These are phyloP conservation scores for Pseudomugil tenellus DNA, from an alignment of 2,797 vertebrate species.

Conservation along the genomic window DNA sequence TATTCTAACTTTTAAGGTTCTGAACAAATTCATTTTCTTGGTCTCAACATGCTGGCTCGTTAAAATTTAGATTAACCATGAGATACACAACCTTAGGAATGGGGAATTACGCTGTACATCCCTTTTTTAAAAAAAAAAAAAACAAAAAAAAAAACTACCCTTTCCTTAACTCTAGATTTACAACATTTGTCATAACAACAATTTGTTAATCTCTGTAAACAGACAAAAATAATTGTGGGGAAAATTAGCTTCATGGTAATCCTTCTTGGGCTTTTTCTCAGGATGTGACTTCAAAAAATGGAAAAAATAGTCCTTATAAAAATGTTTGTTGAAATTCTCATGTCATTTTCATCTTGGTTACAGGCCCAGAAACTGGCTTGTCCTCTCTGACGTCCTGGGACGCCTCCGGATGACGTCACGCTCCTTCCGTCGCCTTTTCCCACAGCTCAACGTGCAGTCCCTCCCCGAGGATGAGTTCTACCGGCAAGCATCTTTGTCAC, in stretches of 20 bases:
- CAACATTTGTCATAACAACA: neutral
- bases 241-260: neutral
- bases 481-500: conserved; percentile 90
- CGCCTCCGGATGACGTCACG: conserved; percentile 90
- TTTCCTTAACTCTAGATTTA: neutral
- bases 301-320: neutral
- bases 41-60: neutral
- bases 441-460: conserved; percentile 89
- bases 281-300: neutral
- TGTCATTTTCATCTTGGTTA: neutral
- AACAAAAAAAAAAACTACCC: neutral
- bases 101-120: neutral
- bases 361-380: conserved; percentile 93
- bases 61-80: neutral
- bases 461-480: conserved; percentile 90
- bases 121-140: no score
- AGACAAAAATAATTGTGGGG: neutral
- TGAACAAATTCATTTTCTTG: neutral
- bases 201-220: neutral
- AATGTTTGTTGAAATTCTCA: neutral
- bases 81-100: neutral
- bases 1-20: no score
- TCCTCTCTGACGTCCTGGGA: conserved; percentile 90
- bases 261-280: neutral
- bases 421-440: conserved; percentile 89